Conservation (phyloP, 2,113 vertebrate genomes). For the Cynocephalus volans region DNA sequence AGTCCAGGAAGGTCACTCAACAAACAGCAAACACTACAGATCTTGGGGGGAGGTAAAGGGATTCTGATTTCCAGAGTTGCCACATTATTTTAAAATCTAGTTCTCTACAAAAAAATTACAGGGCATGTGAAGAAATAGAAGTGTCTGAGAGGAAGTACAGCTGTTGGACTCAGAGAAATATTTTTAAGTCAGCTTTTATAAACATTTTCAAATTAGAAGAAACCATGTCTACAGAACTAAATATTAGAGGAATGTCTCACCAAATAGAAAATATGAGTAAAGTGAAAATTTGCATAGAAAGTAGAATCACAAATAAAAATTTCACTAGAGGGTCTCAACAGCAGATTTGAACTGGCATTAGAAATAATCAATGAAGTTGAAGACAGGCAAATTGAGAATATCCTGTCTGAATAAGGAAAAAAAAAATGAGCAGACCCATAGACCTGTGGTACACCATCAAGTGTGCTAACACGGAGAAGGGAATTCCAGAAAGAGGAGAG, state of each 20-base stretch:
- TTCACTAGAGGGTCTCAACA: not conserved
- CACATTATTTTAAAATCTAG: not conserved
- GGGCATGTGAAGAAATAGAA: not conserved
- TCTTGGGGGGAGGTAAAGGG: not conserved
- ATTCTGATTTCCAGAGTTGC: not conserved
- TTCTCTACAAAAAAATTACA: not conserved
- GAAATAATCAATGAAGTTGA: not conserved
- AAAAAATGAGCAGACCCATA: not conserved
- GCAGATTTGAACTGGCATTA: not conserved
- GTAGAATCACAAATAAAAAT: not conserved
- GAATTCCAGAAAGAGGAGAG: not conserved
- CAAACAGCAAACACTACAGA: not conserved
- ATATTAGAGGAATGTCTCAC: not conserved
- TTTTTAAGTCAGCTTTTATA: not conserved
- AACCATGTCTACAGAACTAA: not conserved
- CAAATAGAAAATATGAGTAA: not conserved
- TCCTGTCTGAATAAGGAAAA: not conserved
- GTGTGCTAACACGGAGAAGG: not conserved
- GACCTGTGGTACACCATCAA: not conserved
- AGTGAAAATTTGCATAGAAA: not conserved
- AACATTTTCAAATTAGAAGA: not conserved
- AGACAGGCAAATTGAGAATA: not conserved
- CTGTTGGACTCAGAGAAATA: not conserved
- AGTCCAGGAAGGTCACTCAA: not conserved
- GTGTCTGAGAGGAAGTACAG: not conserved